These are phyloP conservation scores for Polyodon spathula DNA, from an alignment of 2,113 vertebrate genomes.

Conservation along the genomic window DNA sequence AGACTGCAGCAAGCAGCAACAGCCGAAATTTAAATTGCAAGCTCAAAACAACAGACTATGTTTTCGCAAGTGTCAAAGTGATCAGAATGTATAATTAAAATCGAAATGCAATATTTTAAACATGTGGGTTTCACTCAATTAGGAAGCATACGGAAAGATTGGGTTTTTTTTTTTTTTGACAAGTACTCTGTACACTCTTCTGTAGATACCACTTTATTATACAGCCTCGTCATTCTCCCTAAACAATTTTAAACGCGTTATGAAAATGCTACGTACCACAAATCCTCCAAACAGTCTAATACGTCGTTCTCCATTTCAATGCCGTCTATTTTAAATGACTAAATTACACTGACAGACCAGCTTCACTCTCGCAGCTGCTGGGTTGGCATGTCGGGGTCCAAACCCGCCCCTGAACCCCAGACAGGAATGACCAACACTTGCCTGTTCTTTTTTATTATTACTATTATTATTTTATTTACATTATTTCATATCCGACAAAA, in stretches of 20 bases:
- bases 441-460: slow-evolving; percentile 5
- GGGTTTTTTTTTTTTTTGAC: too few species aligned
- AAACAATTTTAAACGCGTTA: not conserved
- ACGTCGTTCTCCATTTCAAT: slow-evolving; percentile 74
- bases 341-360: slow-evolving; percentile 9
- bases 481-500: too few species aligned
- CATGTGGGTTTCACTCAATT: too few species aligned
- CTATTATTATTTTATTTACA: too few species aligned
- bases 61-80: too few species aligned
- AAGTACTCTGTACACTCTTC: too few species aligned
- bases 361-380: slow-evolving; percentile 11
- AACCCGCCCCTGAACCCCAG: slow-evolving; percentile 1
- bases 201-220: not conserved
- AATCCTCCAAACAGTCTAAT: slow-evolving; percentile 77
- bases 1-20: too few species aligned
- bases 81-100: too few species aligned
- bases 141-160: too few species aligned
- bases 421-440: slow-evolving; percentile 9
- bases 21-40: too few species aligned
- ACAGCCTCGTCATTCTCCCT: not conserved
- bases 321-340: not conserved
- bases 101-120: too few species aligned
- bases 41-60: too few species aligned
- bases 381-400: slow-evolving; percentile 34
- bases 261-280: slow-evolving; percentile 60